Evolutionary conservation across 1,140 invertebrate species (phyloP), one percentile per base, ranked within the genome.

Genomic region (Drepana arcuata): DNA sequence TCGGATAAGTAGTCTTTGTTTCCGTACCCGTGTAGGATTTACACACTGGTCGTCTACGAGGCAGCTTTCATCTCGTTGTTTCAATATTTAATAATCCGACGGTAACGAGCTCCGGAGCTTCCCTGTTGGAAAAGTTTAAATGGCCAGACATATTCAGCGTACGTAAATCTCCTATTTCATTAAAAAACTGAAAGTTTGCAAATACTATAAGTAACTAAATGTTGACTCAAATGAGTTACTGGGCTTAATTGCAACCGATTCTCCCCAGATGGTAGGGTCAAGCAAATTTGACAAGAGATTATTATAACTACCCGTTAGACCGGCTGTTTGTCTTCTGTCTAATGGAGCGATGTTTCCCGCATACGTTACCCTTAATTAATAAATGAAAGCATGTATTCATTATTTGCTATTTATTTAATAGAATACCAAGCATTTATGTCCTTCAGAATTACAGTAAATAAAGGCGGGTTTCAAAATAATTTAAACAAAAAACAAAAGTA

Each of bases 71-170:
- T 73, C 66, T 50, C 59, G 42, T 56, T 73, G 75, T 65, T 74
- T 78, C 68, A 81, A 81, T 78, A 78, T 81, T 81, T 74, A 78
- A 77, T 81, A 81, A 81, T 78, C 77, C 77, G 42, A 35, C 58
- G 55, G 57, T 81, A 81, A 81, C 77, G 72, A 81, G 73, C 54
- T 56, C 59, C 51, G 49, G 52, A 46, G 33, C 45, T 52, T 43
- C 41, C 41, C 48, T 50, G 67, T 72, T 65, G 65, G 67, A 75
- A 77, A 80, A 78, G 73, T 80, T 80, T 80, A 80, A 80, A 80
- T 78, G 71, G 62, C 56, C 61, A 59, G 62, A 44, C 57, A 41
- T n/a, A n/a, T n/a, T n/a, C n/a, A n/a, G n/a, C n/a, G n/a, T n/a
- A n/a, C n/a, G n/a, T n/a, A n/a, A n/a, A n/a, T n/a, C n/a, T n/a